Evolutionary conservation across 2,888 invertebrate species (phyloP).

Genomic region (Amiota mariae): DNA sequence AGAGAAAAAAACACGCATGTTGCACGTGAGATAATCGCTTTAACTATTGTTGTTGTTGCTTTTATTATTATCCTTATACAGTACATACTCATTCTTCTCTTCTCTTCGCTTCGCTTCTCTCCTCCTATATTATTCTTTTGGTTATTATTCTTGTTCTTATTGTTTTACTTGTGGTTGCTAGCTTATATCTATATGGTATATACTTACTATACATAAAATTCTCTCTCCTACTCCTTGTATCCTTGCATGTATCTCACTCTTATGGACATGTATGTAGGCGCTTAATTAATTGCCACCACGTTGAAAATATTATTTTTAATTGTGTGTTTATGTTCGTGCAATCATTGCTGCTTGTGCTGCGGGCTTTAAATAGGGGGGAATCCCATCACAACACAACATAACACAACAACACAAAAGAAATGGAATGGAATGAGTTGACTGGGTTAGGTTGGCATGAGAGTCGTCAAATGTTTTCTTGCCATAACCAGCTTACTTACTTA

Average conservation of each 20-base stretch:
- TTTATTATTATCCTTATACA: background rate
- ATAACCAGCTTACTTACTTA: no score
- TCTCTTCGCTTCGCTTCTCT: no score
- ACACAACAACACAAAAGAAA: background rate
- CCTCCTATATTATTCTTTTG: background rate
- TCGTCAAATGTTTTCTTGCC: no score
- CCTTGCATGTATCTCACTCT: conserved; percentile 18
- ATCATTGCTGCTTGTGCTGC: conserved; percentile 26
- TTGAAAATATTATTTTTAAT: conserved; percentile 70
- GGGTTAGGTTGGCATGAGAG: no score
- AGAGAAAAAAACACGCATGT: background rate
- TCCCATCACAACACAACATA: background rate
- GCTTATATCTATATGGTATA: background rate
- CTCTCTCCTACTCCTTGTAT: conserved; percentile 15
- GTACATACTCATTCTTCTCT: background rate
- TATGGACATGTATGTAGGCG: conserved; percentile 43
- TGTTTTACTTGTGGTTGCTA: conserved; percentile 7
- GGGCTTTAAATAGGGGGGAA: background rate
- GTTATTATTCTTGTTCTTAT: background rate
- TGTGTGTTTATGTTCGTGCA: conserved; percentile 64
- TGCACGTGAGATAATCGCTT: conserved; percentile 18
- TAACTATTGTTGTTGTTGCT: background rate
- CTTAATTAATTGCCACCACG: conserved; percentile 70
- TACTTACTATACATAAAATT: background rate
- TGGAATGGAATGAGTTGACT: no score